Conservation (phyloP, 2,797 vertebrate genomes). For the Pygocentrus nattereri region DNA sequence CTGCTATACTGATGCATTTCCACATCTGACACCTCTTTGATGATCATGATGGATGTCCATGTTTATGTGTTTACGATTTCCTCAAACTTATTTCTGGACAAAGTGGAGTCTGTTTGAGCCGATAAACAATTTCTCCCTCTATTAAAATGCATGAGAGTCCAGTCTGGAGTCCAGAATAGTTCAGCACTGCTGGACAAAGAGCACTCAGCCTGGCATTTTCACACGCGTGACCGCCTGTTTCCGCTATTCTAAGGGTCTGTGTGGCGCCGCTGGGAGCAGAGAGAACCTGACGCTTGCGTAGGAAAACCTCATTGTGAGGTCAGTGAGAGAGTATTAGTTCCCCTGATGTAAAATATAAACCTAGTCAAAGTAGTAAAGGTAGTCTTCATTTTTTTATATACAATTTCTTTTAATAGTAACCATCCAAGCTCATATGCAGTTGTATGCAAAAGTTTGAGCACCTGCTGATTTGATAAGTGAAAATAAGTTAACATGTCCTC, state of each 20-base stretch:
- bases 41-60: neutral
- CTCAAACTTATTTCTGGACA: slow-evolving; percentile 41
- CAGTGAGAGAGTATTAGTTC: neutral
- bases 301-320: neutral
- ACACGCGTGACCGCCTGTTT: slow-evolving; percentile 29
- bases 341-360: neutral
- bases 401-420: too few species aligned
- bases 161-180: slow-evolving; percentile 52
- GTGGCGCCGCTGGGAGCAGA: neutral
- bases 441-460: too few species aligned
- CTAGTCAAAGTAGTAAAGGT: too few species aligned
- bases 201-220: slow-evolving; percentile 15
- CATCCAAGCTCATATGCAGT: too few species aligned
- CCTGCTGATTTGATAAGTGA: too few species aligned
- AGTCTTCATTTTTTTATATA: too few species aligned
- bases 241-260: neutral
- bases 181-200: slow-evolving; percentile 43
- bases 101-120: slow-evolving; percentile 41
- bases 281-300: neutral
- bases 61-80: neutral
- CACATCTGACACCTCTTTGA: neutral
- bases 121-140: slow-evolving; percentile 17
- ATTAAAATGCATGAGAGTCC: slow-evolving; percentile 54
- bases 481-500: too few species aligned
- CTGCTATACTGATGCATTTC: too few species aligned